Evolutionary conservation across 2,888 invertebrate genomes (phyloP).

Genomic region (Clivina fossor): DNA sequence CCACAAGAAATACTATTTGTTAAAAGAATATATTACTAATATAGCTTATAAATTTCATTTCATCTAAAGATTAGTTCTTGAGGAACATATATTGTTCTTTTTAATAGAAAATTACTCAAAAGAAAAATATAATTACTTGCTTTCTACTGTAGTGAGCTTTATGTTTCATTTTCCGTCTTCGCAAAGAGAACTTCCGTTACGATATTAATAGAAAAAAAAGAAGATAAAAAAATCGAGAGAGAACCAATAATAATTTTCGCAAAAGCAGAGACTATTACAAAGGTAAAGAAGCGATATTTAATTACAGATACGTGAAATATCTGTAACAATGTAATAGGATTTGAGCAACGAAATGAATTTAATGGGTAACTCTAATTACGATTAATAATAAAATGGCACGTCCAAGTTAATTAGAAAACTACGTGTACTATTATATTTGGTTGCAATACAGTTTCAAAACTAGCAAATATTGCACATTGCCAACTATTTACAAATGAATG

Average conservation of each 20-base stretch:
- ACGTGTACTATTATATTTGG: constrained; percentile 30
- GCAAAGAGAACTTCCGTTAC: background rate
- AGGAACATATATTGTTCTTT: too few relatives aligned
- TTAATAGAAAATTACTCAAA: constrained; percentile 19
- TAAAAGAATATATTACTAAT: too few relatives aligned
- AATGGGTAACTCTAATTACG: constrained; percentile 24
- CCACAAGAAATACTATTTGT: too few relatives aligned
- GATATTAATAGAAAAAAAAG: too few relatives aligned
- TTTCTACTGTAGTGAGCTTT: constrained; percentile 4
- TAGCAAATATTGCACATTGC: too few relatives aligned
- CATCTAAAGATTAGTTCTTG: too few relatives aligned
- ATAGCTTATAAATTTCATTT: too few relatives aligned
- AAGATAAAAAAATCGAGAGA: background rate
- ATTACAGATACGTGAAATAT: constrained; percentile 33
- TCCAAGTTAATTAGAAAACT: constrained; percentile 33
- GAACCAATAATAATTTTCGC: constrained; percentile 26
- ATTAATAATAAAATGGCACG: constrained; percentile 23
- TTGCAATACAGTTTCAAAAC: constrained; percentile 22
- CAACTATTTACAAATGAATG: too few relatives aligned
- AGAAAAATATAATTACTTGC: constrained; percentile 18
- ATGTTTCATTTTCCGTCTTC: background rate
- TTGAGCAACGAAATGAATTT: constrained; percentile 21
- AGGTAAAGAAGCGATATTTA: constrained; percentile 30
- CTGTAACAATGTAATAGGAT: constrained; percentile 32
- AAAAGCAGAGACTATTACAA: constrained; percentile 19